Evolutionary conservation across 2,888 invertebrate genomes (phyloP), one percentile per base, ranked within the genome.

Genomic region (Xylota sylvarum): DNA sequence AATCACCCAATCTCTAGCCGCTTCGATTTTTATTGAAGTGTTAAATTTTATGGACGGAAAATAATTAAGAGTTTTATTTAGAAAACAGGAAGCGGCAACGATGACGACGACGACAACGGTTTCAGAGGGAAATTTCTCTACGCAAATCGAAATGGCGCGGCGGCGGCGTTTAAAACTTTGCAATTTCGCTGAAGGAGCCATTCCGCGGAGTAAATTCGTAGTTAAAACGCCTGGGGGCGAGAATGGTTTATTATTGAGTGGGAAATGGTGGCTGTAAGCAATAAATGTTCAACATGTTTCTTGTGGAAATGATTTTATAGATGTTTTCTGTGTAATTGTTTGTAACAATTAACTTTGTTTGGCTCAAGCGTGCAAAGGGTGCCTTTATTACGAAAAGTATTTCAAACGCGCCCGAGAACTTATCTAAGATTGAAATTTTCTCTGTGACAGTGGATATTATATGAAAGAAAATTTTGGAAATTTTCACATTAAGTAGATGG

Each of bases 31-130:
- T 83, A 87, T 83, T 87, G 78, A 87, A 87, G 87, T 87, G 87
- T 82, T 83, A 87, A 87, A 79, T 83, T 87, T 87, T 87, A 87
- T 87, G 82, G 87, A 87, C 83, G 79, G 87, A 87, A 87, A 87
- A 79, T 83, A 87, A 87, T 87, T 87, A 87, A 87, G 87, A 87
- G 77, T 87, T 87, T 87, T 87, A 77, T 81, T 77, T 72, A 14
- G 46, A 52, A 64, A 77, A 81, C 76, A 81, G 85, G 72, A 81
- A 55, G 67, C 69, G 52, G 60, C 46, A 2, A 23, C 23, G 23
- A 23, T 3, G 23, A 23, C 23, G 23, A 23, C 23, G 23, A 23
- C 3, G 23, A 3, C 3, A 23, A 23, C 3, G 64, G 65, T 65
- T 64, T 37, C 35, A 2, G 27, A 30, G 32, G 9, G 43, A 60